These are phyloP conservation scores for Palythoa grandis DNA, from an alignment of 92 coral and sea anemone species.

Conservation along the genomic window DNA sequence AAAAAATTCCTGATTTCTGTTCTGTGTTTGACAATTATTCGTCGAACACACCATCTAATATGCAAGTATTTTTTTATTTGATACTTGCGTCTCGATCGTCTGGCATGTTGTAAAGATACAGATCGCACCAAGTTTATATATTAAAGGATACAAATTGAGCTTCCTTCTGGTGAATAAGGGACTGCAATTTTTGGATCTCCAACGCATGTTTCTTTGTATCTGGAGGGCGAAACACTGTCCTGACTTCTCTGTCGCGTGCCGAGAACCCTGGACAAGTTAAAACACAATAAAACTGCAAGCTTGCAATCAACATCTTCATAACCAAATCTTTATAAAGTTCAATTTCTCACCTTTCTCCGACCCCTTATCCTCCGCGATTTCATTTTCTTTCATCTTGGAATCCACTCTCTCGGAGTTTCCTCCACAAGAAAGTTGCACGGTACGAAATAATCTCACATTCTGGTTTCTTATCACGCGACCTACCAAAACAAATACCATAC, in stretches of 20 bases:
- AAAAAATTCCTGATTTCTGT: not conserved
- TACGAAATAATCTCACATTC: slow-evolving; percentile 14
- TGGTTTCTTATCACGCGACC: not conserved
- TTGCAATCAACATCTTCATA: not conserved
- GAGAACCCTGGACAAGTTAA: not conserved
- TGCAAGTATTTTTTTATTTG: not conserved
- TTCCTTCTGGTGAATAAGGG: slow-evolving; percentile 72
- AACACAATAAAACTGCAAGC: slow-evolving; percentile 27
- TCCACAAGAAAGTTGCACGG: not conserved
- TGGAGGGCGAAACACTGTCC: slow-evolving; percentile 51
- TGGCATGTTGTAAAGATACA: not conserved
- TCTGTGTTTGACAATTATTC: not conserved
- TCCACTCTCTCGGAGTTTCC: slow-evolving; percentile 41
- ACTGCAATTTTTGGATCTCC: slow-evolving; percentile 62
- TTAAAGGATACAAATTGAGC: slow-evolving; percentile 77
- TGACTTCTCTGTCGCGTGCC: slow-evolving; percentile 19
- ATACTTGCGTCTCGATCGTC: not conserved
- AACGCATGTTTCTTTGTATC: slow-evolving; percentile 64
- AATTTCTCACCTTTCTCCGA: slow-evolving; percentile 20
- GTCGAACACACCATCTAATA: not conserved
- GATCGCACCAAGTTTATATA: too few relatives aligned
- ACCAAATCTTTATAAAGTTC: not conserved
- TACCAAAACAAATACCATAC: slow-evolving; percentile 3
- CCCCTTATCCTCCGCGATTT: not conserved
- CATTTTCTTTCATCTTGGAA: slow-evolving; percentile 26